Conservation (phyloP, 1,140 invertebrate species). For the Drosophila dunni region DNA sequence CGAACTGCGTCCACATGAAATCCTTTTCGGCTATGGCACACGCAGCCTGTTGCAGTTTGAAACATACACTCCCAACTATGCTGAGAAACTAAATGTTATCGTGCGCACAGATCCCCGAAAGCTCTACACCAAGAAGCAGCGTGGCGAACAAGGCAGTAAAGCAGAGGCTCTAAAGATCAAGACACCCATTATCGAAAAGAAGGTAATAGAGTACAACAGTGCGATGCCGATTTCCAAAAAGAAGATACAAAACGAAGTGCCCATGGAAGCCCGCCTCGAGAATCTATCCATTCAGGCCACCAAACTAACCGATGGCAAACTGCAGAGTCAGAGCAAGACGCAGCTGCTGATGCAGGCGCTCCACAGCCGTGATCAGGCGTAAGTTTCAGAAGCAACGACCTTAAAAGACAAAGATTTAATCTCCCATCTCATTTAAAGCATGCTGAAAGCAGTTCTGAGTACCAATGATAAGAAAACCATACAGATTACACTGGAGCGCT, state of each 20-base stretch:
- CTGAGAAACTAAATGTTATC: slow-evolving; percentile 86
- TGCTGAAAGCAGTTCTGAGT: slow-evolving; percentile 87
- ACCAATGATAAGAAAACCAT: slow-evolving; percentile 87
- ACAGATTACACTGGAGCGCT: slow-evolving; percentile 87
- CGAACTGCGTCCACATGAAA: slow-evolving; percentile 78
- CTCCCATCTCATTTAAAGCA: slow-evolving; percentile 52
- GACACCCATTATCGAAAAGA: slow-evolving; percentile 83
- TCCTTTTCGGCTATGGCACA: slow-evolving; percentile 87
- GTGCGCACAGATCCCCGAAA: slow-evolving; percentile 86
- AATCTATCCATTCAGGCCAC: slow-evolving; percentile 87
- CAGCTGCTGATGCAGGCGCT: slow-evolving; percentile 91
- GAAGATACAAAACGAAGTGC: slow-evolving; percentile 87
- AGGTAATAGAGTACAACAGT: slow-evolving; percentile 72
- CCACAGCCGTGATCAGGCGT: slow-evolving; percentile 90
- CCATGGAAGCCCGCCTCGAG: slow-evolving; percentile 90
- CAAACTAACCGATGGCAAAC: slow-evolving; percentile 81
- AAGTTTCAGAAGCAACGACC: slow-evolving; percentile 28
- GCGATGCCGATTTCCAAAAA: slow-evolving; percentile 85
- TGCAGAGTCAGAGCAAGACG: slow-evolving; percentile 88
- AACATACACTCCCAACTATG: slow-evolving; percentile 86
- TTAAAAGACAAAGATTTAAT: not conserved
- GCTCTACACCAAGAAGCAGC: slow-evolving; percentile 79
- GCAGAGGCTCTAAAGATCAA: slow-evolving; percentile 85
- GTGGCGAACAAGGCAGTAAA: slow-evolving; percentile 68
- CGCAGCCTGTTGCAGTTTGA: slow-evolving; percentile 87